Percentiles rank a stretch among this genome's conserved stretches.
Conservation (phyloP, 2,113 vertebrate species). For the Dasyornis broadbenti region DNA sequence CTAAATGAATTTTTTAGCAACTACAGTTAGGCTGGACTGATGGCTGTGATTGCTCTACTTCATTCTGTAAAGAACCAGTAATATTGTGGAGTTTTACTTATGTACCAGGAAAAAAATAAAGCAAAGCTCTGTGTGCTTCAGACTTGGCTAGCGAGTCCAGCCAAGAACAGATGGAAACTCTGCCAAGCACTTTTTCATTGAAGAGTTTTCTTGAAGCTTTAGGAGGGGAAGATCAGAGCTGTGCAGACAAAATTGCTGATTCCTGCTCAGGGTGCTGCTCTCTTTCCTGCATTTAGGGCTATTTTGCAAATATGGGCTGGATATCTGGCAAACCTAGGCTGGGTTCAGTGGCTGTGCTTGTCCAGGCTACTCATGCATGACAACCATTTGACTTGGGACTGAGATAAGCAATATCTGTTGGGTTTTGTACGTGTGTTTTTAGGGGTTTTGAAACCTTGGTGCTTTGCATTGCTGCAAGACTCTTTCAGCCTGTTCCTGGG, state of each 20-base stretch:
- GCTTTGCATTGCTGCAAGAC: background rate
- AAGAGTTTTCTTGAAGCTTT: conserved; percentile 55
- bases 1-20: conserved; percentile 19
- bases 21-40: conserved; percentile 30
- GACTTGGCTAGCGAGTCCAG: background rate
- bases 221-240: background rate
- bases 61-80: background rate
- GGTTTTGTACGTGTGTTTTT: background rate
- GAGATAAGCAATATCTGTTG: background rate
- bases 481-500: background rate
- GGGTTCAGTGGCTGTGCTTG: background rate
- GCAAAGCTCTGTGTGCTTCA: conserved; percentile 1
- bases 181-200: conserved; percentile 59
- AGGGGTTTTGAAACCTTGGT: background rate
- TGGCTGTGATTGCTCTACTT: background rate
- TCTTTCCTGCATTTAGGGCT: background rate
- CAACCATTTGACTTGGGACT: background rate
- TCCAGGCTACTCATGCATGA: background rate
- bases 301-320: background rate
- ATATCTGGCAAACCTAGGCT: background rate
- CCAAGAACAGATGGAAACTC: conserved; percentile 61
- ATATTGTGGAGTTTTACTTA: background rate
- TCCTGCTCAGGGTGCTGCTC: background rate
- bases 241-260: background rate
- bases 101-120: background rate